Evolutionary conservation across 2,113 vertebrate genomes (phyloP).

Genomic region (Columba janthina): DNA sequence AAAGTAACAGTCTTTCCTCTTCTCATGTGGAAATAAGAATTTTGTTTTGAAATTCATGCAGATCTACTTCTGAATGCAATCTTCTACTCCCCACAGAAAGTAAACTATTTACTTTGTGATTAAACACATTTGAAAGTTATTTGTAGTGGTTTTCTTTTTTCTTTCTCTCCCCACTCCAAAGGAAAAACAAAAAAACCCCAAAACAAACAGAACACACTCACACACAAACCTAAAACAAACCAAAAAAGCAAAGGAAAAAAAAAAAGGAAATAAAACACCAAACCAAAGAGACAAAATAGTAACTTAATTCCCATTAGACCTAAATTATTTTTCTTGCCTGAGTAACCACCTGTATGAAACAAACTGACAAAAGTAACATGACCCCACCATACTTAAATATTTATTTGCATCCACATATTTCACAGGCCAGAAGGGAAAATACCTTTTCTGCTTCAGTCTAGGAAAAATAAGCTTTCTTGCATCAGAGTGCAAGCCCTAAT

Average conservation of each 20-base stretch:
- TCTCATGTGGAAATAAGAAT: not conserved
- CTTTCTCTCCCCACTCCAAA: too few species aligned
- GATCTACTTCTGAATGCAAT: not conserved
- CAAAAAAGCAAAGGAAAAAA: too few species aligned
- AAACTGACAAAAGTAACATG: not conserved
- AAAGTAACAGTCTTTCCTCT: not conserved
- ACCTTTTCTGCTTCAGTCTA: fast-evolving
- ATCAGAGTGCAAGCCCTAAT: fast-evolving
- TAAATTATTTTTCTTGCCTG: not conserved
- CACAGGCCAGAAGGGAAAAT: fast-evolving
- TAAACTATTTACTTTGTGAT: not conserved
- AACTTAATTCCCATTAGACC: not conserved
- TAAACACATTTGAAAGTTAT: not conserved
- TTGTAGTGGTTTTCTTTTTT: not conserved
- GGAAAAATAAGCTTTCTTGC: fast-evolving
- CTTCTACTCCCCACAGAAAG: fast-evolving
- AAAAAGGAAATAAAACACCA: not conserved
- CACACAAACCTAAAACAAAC: too few species aligned
- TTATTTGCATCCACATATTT: not conserved
- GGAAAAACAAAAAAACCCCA: too few species aligned
- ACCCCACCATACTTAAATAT: fast-evolving
- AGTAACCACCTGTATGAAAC: not conserved
- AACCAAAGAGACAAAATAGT: not conserved
- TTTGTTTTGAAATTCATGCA: not conserved
- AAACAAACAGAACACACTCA: too few species aligned